Evolutionary conservation across 2,797 vertebrate species (phyloP).

Genomic region (Pteropus rufus): DNA sequence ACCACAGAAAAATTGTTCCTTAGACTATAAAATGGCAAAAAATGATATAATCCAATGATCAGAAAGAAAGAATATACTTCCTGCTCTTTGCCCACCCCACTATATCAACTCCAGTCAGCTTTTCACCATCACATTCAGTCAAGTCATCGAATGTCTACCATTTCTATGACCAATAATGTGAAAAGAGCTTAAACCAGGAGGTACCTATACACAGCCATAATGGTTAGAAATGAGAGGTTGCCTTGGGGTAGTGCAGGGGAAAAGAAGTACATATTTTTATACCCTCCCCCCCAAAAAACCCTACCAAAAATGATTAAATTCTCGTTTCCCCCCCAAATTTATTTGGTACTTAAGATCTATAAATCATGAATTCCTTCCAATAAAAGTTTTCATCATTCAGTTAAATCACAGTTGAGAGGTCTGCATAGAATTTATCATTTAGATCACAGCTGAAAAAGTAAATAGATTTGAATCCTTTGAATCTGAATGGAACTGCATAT

Average conservation of each 20-base stretch:
- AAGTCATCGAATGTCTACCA: constrained; percentile 64
- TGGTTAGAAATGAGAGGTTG: background rate
- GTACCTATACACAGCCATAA: constrained; percentile 61
- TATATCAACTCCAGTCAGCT: constrained; percentile 39
- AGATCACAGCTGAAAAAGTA: constrained; percentile 66
- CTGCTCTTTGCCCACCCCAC: background rate
- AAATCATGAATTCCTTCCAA: constrained; percentile 66
- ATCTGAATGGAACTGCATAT: constrained; percentile 51
- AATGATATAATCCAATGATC: constrained; percentile 47
- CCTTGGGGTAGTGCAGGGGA: background rate
- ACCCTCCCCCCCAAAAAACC: constrained; percentile 3
- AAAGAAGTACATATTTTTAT: constrained; percentile 57
- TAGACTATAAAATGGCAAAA: background rate
- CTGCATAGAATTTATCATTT: constrained; percentile 72
- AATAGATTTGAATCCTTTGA: constrained; percentile 68
- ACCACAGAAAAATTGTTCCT: background rate
- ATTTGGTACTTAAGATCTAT: constrained; percentile 48
- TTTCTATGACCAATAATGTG: constrained; percentile 67
- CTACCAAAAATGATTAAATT: constrained; percentile 74
- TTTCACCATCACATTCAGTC: constrained; percentile 68
- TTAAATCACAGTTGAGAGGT: constrained; percentile 63
- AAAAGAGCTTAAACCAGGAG: constrained; percentile 72
- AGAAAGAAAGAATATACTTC: constrained; percentile 66
- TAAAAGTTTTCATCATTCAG: constrained; percentile 62
- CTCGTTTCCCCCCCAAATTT: constrained; percentile 55